A percentile compares a stretch with the other conserved stretches of the same genome.
These are phyloP conservation scores for Uria aalge DNA, from an alignment of 2,113 vertebrate genomes.

Conservation along the genomic window DNA sequence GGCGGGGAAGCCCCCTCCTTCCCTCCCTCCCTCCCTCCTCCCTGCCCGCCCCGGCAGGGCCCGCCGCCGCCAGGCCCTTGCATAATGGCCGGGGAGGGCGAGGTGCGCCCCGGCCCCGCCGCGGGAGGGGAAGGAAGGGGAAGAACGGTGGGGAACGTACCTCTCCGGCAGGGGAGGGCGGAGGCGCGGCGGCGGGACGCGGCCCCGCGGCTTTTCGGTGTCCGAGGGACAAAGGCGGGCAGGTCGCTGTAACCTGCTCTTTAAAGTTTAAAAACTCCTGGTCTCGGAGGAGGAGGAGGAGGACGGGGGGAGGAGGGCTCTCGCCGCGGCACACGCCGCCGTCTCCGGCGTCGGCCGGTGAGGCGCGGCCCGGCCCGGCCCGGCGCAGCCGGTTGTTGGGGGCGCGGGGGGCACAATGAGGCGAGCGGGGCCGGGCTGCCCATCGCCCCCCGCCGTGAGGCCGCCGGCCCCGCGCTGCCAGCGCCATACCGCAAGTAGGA, in stretches of 20 bases:
- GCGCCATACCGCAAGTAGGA: constrained; percentile 63
- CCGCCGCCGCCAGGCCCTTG: not conserved
- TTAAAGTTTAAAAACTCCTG: constrained; percentile 53
- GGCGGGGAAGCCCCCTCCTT: not conserved
- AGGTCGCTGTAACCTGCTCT: not conserved
- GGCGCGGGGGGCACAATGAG: not conserved
- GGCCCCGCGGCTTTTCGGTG: not conserved
- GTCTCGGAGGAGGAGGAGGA: not conserved
- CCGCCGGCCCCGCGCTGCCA: constrained; percentile 23
- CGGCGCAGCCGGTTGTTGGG: not conserved
- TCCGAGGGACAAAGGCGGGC: constrained; percentile 9
- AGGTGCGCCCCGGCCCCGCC: not conserved
- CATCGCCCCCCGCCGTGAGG: not conserved
- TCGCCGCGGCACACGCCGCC: not conserved
- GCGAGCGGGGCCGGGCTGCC: not conserved
- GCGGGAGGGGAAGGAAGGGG: not conserved
- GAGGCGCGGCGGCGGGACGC: not conserved
- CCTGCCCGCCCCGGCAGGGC: not conserved
- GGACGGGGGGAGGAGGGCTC: not conserved
- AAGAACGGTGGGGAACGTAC: not conserved
- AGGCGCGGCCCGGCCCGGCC: not conserved
- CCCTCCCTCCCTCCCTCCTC: not conserved
- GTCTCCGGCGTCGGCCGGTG: not conserved
- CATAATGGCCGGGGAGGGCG: not conserved
- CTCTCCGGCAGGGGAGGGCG: not conserved